phyloP scores from a whole-genome alignment of 2,797 vertebrate species.

The Bovichtus diacanthus region DNA sequence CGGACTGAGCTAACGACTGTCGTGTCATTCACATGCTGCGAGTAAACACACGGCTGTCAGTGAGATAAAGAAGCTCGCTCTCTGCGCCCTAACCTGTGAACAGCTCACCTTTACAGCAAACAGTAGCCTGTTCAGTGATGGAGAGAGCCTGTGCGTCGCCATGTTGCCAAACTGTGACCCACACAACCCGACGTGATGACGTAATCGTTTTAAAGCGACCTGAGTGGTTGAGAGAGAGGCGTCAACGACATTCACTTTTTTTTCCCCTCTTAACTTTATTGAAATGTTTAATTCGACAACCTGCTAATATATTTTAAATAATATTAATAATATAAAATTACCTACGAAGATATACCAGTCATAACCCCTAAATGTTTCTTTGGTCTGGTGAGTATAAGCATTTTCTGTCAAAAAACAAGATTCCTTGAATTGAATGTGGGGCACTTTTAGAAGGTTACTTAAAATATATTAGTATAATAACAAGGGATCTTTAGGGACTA shows the following conservation, averaged over 20 bases:
- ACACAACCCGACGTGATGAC: constrained; percentile 29
- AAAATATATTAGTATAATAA: background rate
- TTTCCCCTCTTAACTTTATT: constrained; percentile 21
- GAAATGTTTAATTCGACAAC: background rate
- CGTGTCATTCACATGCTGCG: background rate
- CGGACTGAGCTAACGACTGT: background rate
- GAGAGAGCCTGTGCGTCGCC: constrained; percentile 75
- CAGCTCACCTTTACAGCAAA: constrained; percentile 79
- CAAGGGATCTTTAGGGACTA: background rate
- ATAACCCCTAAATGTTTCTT: background rate
- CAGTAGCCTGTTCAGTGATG: constrained; percentile 71
- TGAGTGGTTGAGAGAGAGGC: constrained; percentile 34
- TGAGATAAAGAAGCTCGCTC: background rate
- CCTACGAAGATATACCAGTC: background rate
- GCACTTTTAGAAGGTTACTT: background rate
- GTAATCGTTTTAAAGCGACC: background rate
- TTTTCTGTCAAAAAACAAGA: background rate
- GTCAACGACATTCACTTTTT: constrained; percentile 14
- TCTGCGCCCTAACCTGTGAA: no score
- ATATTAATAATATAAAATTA: background rate
- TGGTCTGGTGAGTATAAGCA: background rate
- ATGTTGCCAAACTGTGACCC: constrained; percentile 64
- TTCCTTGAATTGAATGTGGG: background rate
- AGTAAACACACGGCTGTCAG: background rate
- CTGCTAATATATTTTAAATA: background rate